Evolutionary conservation across 2,113 vertebrate species (phyloP), one percentile per base, ranked within the genome.

Genomic region (Nyctereutes procyonoides): DNA sequence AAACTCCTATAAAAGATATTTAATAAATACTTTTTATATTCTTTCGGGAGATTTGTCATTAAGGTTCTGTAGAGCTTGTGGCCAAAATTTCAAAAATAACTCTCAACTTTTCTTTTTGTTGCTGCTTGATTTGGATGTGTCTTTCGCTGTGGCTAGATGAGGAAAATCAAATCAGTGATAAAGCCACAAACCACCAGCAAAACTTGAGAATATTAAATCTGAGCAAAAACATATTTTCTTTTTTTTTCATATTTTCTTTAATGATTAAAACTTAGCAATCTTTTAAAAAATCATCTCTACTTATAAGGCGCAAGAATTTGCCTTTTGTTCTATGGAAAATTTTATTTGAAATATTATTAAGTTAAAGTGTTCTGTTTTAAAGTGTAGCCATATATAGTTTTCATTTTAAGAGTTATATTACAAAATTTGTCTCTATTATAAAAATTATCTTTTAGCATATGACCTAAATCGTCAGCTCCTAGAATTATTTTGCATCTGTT

Each of bases 191-290:
- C 82, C 56, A 55, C 38, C 14, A 22, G 28, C 67, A 11, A 95
- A 93, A 95, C 82, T 43, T 53, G 19, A 93, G 79, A 73, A 16
- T 28, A 73, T 19, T 48, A 69, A 88, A 84, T 84, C 67, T 2
- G 16, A 96, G n/a, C 38, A 86, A 60, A 80, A 88, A 58, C 32
- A 67, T 88, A 63, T 93, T 96, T 96, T 77, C 20, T 91, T 95
- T 93, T n/a, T n/a, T n/a, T n/a, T n/a, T n/a, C 32, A 67, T 88
- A 63, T 93, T 96, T 96, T 77, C 20, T 91, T 95, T 93, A 88
- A 84, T 92, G 20, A 80, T 91, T 89, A 94, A 89, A 91, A 91
- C 58, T 80, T 93, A 90, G 8, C 26, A 51, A 82, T 96, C 60
- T 77, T 35, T 90, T 82, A 84, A 77, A 77, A 84, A 77, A 77